Base-by-base conservation (phyloP, 2,888 invertebrate species). In the Sphaerophoria rueppellii region DNA sequence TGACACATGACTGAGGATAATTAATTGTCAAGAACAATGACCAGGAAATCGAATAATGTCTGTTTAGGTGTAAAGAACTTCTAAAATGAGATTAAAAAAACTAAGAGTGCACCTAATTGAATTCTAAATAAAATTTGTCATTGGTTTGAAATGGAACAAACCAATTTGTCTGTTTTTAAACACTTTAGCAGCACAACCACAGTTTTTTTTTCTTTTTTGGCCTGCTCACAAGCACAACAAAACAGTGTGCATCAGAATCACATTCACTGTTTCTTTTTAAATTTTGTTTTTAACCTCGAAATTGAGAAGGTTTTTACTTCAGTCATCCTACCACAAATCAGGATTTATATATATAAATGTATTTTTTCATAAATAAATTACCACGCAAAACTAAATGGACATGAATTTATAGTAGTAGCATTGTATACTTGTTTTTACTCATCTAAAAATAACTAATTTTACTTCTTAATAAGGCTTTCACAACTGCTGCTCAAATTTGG, bases 401-500 rank as follows among this genome's bases (percentile, higher is more conserved):
- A 75, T 72, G 74, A 72, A 58, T 67, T 71, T 71, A 52, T 71
- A 65, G 43, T 75, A 58, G 34, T 65, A 7, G 52, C 4, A 9
- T 7, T 43, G 43, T 40, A 40, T 43, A 43, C 43, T 43, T 43
- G 4, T 2, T 12, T 72, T 12, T 69, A 24, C 24, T 1, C 24
- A 24, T 24, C 55, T 70, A 50, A 70, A 81, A 79, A 81, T 65
- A 80, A 50, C 50, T 69, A 70, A 16, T 69, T 65, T 88, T 88
- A 89, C 87, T 89, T 93, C 89, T 93, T 93, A 88, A 94, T 93
- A 89, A 94, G 93, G 89, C 93, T 94, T 91, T 94, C 94, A 90
- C 94, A 94, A 91, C 94, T 94, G 89, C 95, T 94, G 91, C 94
- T 95, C 92, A 95, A 93, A 93, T 95, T 95, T 92, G 95, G 95